These are phyloP conservation scores for Manacus vitellinus DNA, from an alignment of 2,113 vertebrate species.

Conservation along the genomic window DNA sequence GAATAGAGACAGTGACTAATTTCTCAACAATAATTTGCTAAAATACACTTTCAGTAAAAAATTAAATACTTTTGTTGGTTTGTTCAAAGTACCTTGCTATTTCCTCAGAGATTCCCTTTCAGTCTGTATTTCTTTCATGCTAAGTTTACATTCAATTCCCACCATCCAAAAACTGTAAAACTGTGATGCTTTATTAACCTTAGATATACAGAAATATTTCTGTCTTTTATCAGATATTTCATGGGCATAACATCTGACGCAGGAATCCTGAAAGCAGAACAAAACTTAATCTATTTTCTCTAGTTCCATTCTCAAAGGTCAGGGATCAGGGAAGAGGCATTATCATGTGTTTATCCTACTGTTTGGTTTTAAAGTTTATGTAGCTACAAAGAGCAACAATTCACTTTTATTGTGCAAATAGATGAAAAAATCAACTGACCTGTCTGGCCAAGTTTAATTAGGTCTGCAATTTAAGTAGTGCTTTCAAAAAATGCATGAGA, in stretches of 20 bases:
- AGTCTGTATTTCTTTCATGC: neutral
- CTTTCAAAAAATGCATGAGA: neutral
- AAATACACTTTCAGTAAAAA: neutral
- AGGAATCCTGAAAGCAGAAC: neutral
- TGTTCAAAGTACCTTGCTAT: neutral
- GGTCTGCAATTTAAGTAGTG: neutral
- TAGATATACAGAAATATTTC: neutral
- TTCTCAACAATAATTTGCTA: neutral
- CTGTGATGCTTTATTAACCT: neutral
- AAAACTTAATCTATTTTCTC: neutral
- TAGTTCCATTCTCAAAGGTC: neutral
- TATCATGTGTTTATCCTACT: neutral
- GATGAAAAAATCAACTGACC: neutral
- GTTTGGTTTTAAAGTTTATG: neutral
- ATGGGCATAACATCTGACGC: neutral
- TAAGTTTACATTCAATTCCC: neutral
- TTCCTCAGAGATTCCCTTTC: neutral
- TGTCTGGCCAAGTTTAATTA: conserved; percentile 3
- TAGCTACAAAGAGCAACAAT: neutral
- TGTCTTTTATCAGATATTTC: neutral
- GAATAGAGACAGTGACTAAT: neutral
- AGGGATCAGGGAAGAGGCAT: neutral
- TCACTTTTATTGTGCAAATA: neutral
- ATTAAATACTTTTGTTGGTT: neutral
- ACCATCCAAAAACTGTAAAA: neutral